A percentile compares a stretch with the other conserved stretches of the same genome.
These are phyloP conservation scores for Cyprinodon tularosa DNA, from an alignment of 2,113 vertebrate species.

Conservation along the genomic window DNA sequence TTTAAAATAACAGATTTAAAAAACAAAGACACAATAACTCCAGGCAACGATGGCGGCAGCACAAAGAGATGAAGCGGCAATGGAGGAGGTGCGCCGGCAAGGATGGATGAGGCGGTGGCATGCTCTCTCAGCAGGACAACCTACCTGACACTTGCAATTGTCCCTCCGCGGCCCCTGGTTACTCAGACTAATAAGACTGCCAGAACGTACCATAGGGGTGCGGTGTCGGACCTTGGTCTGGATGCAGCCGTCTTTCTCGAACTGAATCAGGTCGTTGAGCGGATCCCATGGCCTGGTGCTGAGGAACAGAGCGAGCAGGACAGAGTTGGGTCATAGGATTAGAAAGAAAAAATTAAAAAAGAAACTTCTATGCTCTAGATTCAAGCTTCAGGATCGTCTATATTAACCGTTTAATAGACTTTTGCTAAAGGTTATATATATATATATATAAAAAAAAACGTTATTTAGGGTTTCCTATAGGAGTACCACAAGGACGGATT, in stretches of 20 bases:
- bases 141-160: conserved; percentile 77
- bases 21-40: conserved; percentile 25
- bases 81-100: conserved; percentile 34
- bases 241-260: conserved; percentile 95
- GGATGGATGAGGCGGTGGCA: conserved; percentile 50
- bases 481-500: neutral
- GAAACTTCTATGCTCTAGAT: neutral
- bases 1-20: neutral
- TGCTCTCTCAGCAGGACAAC: conserved; percentile 52
- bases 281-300: conserved; percentile 98
- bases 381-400: no score
- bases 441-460: no score
- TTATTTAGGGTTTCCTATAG: neutral
- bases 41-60: conserved; percentile 20
- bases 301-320: neutral
- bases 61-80: conserved; percentile 43
- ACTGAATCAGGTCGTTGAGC: conserved; percentile 97
- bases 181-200: conserved; percentile 87
- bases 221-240: conserved; percentile 97
- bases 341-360: no score
- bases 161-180: conserved; percentile 85
- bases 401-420: no score
- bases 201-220: conserved; percentile 95
- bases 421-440: no score
- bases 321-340: neutral